Percentiles rank a stretch among this genome's conserved stretches.
Evolutionary conservation across 2,113 vertebrate genomes (phyloP).

Genomic region (Physeter macrocephalus): DNA sequence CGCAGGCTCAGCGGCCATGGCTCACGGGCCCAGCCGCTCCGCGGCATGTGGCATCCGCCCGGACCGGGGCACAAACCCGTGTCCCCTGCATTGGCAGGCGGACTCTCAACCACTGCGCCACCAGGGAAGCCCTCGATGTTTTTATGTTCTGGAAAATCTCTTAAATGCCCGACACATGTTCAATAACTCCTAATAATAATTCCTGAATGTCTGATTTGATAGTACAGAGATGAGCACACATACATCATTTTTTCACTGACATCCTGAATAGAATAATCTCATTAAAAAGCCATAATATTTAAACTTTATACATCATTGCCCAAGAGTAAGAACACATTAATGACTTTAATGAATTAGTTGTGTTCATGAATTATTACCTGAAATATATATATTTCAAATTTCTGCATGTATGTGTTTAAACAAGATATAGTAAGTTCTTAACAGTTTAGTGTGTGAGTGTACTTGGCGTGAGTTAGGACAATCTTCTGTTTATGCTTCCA

Average conservation of each 20-base stretch:
- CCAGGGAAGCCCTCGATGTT: too few relatives aligned
- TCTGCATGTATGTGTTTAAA: not conserved
- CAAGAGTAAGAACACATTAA: constrained; percentile 21
- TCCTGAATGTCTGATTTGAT: not conserved
- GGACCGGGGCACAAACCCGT: too few relatives aligned
- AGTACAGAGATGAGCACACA: not conserved
- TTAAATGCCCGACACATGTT: not conserved
- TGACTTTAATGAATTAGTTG: constrained; percentile 18
- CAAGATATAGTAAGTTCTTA: not conserved
- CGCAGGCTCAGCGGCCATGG: too few relatives aligned
- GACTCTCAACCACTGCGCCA: too few relatives aligned
- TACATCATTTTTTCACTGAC: not conserved
- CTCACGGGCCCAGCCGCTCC: too few relatives aligned
- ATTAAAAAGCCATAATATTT: constrained; percentile 40
- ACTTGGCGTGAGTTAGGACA: not conserved
- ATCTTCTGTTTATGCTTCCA: not conserved
- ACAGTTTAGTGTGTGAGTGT: not conserved
- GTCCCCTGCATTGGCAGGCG: too few relatives aligned
- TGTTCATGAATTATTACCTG: not conserved
- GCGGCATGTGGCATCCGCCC: too few relatives aligned
- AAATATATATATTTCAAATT: constrained; percentile 9
- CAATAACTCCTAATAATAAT: not conserved
- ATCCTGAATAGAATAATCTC: not conserved
- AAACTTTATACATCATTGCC: constrained; percentile 34
- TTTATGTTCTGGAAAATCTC: not conserved